Evolutionary conservation across 1,140 invertebrate species (phyloP).

Genomic region (Cyphomyrmex costatus): DNA sequence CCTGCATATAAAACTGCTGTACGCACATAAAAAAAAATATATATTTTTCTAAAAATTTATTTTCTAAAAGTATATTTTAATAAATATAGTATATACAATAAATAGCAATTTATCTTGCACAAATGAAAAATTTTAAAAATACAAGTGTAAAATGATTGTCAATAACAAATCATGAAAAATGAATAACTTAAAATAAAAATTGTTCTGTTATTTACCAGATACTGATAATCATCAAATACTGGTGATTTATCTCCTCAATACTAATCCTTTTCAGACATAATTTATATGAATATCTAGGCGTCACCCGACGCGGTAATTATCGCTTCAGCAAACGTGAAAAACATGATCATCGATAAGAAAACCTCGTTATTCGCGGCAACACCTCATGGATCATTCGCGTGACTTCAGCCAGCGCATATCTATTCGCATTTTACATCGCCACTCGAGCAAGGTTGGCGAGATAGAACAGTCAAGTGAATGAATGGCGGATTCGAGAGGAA

Average conservation of each 20-base stretch:
- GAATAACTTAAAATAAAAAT: not conserved
- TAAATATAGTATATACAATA: not conserved
- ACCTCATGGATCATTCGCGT: constrained; percentile 23
- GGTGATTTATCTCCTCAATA: not conserved
- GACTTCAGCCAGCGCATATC: constrained; percentile 24
- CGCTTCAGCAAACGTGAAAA: constrained; percentile 20
- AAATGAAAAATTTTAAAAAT: not conserved
- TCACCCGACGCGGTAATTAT: not conserved
- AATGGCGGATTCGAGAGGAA: constrained; percentile 55
- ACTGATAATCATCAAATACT: too few relatives aligned
- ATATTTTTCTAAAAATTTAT: too few relatives aligned
- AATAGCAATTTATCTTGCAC: not conserved
- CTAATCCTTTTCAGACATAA: not conserved
- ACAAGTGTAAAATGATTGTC: not conserved
- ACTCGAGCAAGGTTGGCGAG: constrained; percentile 36
- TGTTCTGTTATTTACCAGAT: too few relatives aligned
- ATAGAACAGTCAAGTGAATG: constrained; percentile 48
- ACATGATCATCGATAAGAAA: constrained; percentile 13
- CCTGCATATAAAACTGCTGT: not conserved
- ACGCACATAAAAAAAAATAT: not conserved
- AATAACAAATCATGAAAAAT: not conserved
- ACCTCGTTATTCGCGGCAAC: constrained; percentile 11
- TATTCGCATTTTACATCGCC: constrained; percentile 18
- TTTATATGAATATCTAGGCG: not conserved
- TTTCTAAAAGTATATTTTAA: constrained; percentile 9